Base-by-base conservation (phyloP, 2,888 invertebrate genomes). In the Platycnemis pennipes region DNA sequence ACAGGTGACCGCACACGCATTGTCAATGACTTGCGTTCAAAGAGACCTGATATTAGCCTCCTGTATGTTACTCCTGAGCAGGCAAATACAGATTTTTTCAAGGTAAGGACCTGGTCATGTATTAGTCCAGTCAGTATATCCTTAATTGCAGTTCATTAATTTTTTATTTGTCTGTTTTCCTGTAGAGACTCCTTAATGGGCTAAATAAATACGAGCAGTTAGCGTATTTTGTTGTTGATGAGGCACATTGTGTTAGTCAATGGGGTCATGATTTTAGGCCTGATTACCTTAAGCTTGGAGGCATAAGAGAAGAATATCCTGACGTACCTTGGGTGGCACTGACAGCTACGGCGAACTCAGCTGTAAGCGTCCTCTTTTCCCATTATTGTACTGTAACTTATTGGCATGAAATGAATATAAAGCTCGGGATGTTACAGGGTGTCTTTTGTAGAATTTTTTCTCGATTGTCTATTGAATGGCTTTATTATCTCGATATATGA, bases 221-320 rank as follows among this genome's bases (percentile, higher is more conserved):
- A 7, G 98, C 98, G 0, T 99, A 99, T 96, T 98, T 99, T 95
- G 98, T 99, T 44, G 98, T 99, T 22, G 99, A 99, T 96, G 99
- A 99, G 97, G 99, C 99, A 1, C 99, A 99, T 96, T 99, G 99
- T 97, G 99, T 99, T 0, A 99, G 99, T 95, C 98, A 99, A 96
- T 99, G 99, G 99, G 99, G 99, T 0, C 99, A 99, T 96, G 99
- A 99, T 96, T 99, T 99, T 96, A 97, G 99, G 13, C 99, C 99
- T 0, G 99, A 99, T 96, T 99, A 99, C 96, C 97, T 99, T 44
- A 99, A 99, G 96, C 97, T 99, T 45, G 99, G 99, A 0, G 96
- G 96, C 19, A 96, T 99, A 87, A 97, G 98, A 94, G 96, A 96
- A 49, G 96, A 96, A 95, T 98, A 98, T 96, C 97, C 97, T 94